Percentiles rank a stretch among this genome's conserved stretches.
Evolutionary conservation across 2,797 vertebrate species (phyloP).

Genomic region (Lutjanus argentimaculatus): DNA sequence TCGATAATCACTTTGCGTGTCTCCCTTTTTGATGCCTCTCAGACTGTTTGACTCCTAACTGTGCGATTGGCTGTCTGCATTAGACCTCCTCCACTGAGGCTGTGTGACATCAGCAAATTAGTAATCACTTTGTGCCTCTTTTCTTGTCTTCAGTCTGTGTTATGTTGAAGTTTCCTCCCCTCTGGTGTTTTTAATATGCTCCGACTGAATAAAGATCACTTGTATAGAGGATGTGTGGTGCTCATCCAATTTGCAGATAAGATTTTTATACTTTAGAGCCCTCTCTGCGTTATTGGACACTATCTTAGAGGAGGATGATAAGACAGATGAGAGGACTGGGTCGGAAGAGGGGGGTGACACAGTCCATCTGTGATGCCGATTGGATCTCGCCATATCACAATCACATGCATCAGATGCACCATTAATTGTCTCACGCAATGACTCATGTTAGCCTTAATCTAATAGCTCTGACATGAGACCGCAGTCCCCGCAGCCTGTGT

Average conservation of each 20-base stretch:
- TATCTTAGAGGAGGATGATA: conserved; percentile 47
- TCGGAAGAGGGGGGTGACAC: background rate
- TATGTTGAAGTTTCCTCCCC: conserved; percentile 29
- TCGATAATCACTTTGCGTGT: conserved; percentile 60
- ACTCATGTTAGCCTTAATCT: conserved; percentile 66
- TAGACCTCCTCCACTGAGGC: conserved; percentile 23
- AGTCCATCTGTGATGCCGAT: conserved; percentile 50
- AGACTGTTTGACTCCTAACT: conserved; percentile 38
- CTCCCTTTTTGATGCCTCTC: conserved; percentile 45
- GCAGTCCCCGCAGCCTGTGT: conserved; percentile 45
- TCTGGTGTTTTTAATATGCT: conserved; percentile 41
- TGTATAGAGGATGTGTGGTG: conserved; percentile 21
- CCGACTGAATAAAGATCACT: conserved; percentile 31
- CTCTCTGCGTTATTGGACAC: conserved; percentile 40
- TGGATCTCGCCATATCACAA: conserved; percentile 59
- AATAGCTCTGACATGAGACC: conserved; percentile 50
- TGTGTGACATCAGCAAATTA: conserved; percentile 46
- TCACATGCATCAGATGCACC: conserved; percentile 59
- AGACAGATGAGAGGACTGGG: conserved; percentile 50
- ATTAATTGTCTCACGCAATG: conserved; percentile 63
- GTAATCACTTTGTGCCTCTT: conserved; percentile 33
- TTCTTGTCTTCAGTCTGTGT: conserved; percentile 9
- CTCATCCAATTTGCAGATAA: conserved; percentile 58
- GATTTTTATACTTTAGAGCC: conserved; percentile 49
- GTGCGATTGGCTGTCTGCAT: conserved; percentile 39